Base-by-base conservation (phyloP, 2,113 vertebrate species). In the Stigmatopora argus region DNA sequence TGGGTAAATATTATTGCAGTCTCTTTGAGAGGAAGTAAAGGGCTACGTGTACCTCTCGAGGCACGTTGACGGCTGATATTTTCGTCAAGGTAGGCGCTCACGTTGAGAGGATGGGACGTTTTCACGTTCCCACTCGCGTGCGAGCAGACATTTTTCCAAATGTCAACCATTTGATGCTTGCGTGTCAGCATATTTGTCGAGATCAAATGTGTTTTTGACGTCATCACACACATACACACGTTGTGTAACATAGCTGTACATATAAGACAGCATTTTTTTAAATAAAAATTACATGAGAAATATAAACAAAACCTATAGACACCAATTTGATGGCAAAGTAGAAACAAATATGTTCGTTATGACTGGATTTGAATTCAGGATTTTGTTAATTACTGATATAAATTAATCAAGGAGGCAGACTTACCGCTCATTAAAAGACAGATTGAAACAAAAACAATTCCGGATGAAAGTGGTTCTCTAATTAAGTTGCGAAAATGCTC, bases 1-100 rank as follows among this genome's bases (percentile, higher is more conserved):
- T 74, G 77, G 72, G 78, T 84, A 90, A 89, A 90, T 84, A 89
- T 87, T 87, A 81, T 78, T 67, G 53, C 48, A 73, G 60, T 64
- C 73, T 56, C 66, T 84, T 83, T 66, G 80, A 78, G 71, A 74
- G 69, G 48, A 76, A 52, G 64, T 78, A 70, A 79, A 85, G 79
- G 83, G 64, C 45, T 61, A 55, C 13, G 12, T 0, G 23, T 15
- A 66, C 70, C 77, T 70, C 73, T 77, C 70, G 72, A 75, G 78
- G 67, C 61, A 68, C 63, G 55, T 69, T 83, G 77, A 80, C 75
- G 67, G 66, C 68, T 65, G 55, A 80, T 80, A 81, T 81, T 82
- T 72, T 78, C 52, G 35, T 64, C 34, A 64, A 57, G 8, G 17
- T 34, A 61, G 63, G 55, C 53, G 56, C 58, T 51, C 17, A n/a